Conservation (phyloP, 1,140 invertebrate species). For the Bombus ignitus region DNA sequence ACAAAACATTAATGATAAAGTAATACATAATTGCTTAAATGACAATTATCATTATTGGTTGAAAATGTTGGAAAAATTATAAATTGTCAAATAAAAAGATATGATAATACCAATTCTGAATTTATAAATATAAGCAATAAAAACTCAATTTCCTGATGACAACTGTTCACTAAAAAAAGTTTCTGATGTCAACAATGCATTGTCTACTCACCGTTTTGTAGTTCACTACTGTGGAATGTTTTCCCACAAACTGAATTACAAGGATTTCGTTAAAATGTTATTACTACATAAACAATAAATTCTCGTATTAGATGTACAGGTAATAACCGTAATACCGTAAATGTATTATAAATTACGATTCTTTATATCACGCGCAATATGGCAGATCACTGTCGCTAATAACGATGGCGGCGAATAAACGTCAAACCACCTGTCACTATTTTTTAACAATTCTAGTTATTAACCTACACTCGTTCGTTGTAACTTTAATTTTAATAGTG, state of each 20-base stretch:
- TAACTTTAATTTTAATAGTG: conserved; percentile 2
- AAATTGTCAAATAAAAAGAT: neutral
- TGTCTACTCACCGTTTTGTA: conserved; percentile 50
- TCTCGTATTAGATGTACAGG: conserved; percentile 51
- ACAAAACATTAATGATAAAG: conserved; percentile 6
- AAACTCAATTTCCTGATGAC: conserved; percentile 20
- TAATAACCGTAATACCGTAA: conserved; percentile 51
- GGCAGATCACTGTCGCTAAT: conserved; percentile 73
- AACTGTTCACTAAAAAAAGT: conserved; percentile 38
- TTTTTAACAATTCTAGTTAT: neutral
- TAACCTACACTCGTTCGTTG: neutral
- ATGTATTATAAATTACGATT: conserved; percentile 43
- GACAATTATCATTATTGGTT: neutral
- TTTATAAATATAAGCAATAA: neutral
- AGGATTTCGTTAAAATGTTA: conserved; percentile 1
- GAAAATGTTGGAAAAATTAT: neutral
- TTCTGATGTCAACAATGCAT: conserved; percentile 61
- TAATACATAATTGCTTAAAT: neutral
- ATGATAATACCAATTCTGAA: neutral
- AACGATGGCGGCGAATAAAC: conserved; percentile 73
- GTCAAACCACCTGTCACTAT: conserved; percentile 79
- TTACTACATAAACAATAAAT: conserved; percentile 52
- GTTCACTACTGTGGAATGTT: conserved; percentile 20
- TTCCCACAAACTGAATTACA: neutral
- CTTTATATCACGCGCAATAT: conserved; percentile 75